These are phyloP conservation scores for Syrista parreyssii DNA, from an alignment of 2,888 invertebrate species.

Conservation along the genomic window DNA sequence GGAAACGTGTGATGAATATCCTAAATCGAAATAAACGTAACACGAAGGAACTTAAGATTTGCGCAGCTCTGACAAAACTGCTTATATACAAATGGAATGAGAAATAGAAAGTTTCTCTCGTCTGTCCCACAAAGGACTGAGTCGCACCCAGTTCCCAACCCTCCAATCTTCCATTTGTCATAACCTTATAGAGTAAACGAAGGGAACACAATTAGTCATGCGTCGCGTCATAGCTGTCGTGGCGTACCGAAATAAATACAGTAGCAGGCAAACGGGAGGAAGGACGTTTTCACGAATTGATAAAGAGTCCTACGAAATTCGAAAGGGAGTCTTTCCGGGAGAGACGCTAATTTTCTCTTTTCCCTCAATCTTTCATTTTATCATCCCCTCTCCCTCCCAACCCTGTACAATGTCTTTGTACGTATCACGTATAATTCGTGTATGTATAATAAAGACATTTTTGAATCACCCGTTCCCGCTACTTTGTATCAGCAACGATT, in stretches of 20 bases:
- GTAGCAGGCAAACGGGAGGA: neutral
- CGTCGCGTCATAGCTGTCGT: neutral
- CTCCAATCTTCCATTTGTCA: conserved; percentile 4
- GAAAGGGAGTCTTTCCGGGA: conserved; percentile 9
- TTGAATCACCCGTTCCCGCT: too few relatives aligned
- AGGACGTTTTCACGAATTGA: neutral
- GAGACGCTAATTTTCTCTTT: conserved; percentile 21
- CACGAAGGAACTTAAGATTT: neutral
- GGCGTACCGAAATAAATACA: neutral
- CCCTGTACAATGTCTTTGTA: neutral
- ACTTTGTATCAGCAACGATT: too few relatives aligned
- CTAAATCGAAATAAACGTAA: neutral
- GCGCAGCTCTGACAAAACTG: neutral
- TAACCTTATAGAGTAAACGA: conserved; percentile 1
- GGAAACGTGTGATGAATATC: neutral
- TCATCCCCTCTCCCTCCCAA: neutral
- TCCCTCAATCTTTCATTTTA: conserved; percentile 12
- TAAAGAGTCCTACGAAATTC: neutral
- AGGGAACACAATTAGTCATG: conserved; percentile 3
- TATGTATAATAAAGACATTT: too few relatives aligned
- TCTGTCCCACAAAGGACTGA: neutral
- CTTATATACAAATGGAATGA: neutral
- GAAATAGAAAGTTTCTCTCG: conserved; percentile 2
- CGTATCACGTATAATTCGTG: neutral
- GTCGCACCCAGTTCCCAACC: neutral